These are phyloP conservation scores for Steinernema carpocapsae DNA, from an alignment of 2,888 invertebrate species.

Conservation along the genomic window DNA sequence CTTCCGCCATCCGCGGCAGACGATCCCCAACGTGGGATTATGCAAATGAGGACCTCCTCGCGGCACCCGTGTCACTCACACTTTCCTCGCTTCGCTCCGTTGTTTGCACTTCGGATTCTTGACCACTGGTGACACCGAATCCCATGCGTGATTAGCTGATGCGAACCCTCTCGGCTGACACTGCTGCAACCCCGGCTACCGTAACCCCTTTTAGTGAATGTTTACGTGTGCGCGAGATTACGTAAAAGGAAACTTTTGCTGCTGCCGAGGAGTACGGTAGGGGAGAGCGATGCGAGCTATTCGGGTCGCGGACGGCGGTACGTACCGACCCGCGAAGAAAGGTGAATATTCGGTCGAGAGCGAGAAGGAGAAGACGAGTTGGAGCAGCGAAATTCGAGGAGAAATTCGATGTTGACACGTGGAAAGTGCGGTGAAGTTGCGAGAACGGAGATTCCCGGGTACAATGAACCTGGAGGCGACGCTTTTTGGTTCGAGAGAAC, in stretches of 20 bases:
- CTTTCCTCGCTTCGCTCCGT: conserved; percentile 22
- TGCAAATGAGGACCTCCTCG: conserved; percentile 6
- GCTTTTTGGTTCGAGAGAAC: not conserved
- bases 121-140: conserved; percentile 26
- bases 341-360: conserved; percentile 31
- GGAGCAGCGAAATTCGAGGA: conserved; percentile 30
- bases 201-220: not conserved
- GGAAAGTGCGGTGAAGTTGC: not conserved
- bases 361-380: conserved; percentile 3
- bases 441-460: conserved; percentile 2
- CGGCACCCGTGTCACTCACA: conserved; percentile 28
- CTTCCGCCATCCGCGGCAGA: conserved; percentile 2
- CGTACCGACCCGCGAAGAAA: conserved; percentile 27
- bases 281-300: conserved; percentile 2
- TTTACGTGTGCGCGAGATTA: not conserved
- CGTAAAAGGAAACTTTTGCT: conserved; percentile 7
- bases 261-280: conserved; percentile 1
- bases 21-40: conserved; percentile 29
- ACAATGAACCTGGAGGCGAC: conserved; percentile 9
- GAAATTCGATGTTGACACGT: conserved; percentile 13
- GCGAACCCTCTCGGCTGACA: not conserved
- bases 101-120: conserved; percentile 35
- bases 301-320: conserved; percentile 31
- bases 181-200: not conserved
- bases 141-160: conserved; percentile 13